These are phyloP conservation scores for Belgica antarctica DNA, from an alignment of 2,888 invertebrate species.

Conservation along the genomic window DNA sequence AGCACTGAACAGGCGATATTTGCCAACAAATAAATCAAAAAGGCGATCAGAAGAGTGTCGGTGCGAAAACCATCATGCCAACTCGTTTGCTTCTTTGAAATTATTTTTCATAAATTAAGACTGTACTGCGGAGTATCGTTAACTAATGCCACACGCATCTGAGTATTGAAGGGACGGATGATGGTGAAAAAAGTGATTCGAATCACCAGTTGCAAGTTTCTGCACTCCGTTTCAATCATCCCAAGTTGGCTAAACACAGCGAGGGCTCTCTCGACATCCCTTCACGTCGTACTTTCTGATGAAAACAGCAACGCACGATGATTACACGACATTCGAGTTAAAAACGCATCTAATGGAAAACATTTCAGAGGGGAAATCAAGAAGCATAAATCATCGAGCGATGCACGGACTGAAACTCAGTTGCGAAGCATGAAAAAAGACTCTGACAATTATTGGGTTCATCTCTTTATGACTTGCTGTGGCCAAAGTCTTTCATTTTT, in stretches of 20 bases:
- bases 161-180: constrained; percentile 16
- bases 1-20: no score
- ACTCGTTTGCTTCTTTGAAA: neutral
- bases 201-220: constrained; percentile 25
- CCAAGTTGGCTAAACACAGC: neutral
- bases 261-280: neutral
- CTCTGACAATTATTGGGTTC: constrained; percentile 40
- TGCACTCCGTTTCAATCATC: constrained; percentile 15
- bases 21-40: constrained; percentile 13
- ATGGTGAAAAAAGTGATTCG: constrained; percentile 27
- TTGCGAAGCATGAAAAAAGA: constrained; percentile 13
- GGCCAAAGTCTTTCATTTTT: constrained; percentile 18
- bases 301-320: constrained; percentile 22
- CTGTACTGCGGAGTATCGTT: constrained; percentile 23
- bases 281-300: neutral
- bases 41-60: neutral
- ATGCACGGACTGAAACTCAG: constrained; percentile 22
- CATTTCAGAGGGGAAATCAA: neutral
- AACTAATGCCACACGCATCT: constrained; percentile 34
- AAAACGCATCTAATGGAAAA: constrained; percentile 14
- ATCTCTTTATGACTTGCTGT: constrained; percentile 31
- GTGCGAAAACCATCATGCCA: constrained; percentile 9
- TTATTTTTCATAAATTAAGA: constrained; percentile 13
- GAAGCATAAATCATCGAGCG: constrained; percentile 26
- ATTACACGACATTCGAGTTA: constrained; percentile 34